Conservation (phyloP, 2,888 invertebrate species). For the Chymomyza caudatula region DNA sequence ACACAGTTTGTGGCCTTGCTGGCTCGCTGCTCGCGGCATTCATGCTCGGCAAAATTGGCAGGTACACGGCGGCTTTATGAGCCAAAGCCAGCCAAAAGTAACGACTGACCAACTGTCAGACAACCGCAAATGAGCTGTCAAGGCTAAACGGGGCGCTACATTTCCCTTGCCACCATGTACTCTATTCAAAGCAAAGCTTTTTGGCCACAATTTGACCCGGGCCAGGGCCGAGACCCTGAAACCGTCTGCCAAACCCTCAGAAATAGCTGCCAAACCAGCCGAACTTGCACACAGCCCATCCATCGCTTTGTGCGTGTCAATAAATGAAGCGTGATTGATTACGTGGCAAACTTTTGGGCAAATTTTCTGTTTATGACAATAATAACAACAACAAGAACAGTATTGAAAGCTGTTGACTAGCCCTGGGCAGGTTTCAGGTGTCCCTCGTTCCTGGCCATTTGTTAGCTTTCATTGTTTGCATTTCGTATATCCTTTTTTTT, state of each 20-base stretch:
- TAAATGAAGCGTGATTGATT: constrained; percentile 72
- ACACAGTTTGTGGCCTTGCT: background rate
- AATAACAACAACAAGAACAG: constrained; percentile 3
- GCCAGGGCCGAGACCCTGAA: background rate
- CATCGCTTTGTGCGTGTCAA: constrained; percentile 63
- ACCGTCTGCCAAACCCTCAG: background rate
- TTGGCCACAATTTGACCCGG: background rate
- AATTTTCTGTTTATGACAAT: constrained; percentile 56
- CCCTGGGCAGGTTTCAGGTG: constrained; percentile 43
- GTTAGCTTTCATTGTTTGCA: constrained; percentile 63
- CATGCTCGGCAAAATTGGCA: background rate
- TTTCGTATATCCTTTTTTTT: constrained; percentile 62
- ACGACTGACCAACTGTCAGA: background rate
- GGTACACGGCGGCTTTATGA: background rate
- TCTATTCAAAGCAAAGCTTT: constrained; percentile 16
- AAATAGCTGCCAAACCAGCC: background rate
- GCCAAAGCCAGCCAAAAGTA: background rate
- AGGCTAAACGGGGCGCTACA: constrained; percentile 25
- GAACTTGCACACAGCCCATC: background rate
- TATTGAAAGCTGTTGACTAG: background rate
- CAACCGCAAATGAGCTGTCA: constrained; percentile 59
- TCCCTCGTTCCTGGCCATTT: constrained; percentile 16
- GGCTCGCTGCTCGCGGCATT: constrained; percentile 22
- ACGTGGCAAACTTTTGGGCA: constrained; percentile 55
- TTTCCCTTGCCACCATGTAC: no score